Evolutionary conservation across 2,888 invertebrate genomes (phyloP), one percentile per base, ranked within the genome.

Genomic region (Caenorhabditis imperialis): DNA sequence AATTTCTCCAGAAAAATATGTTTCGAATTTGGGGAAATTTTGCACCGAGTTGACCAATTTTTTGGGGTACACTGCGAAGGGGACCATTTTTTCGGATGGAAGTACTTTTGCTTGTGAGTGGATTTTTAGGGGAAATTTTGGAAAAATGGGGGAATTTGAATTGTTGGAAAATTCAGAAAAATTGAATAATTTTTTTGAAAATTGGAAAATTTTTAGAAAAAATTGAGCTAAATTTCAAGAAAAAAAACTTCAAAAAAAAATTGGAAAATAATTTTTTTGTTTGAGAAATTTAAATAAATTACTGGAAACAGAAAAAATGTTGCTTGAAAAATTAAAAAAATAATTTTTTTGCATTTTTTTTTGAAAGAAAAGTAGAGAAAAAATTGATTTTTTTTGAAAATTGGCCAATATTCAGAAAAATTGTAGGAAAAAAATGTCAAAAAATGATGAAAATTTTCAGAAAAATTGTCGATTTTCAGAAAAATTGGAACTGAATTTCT

Each of bases 11-110:
- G 51, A 44, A 12, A 37, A 53, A n/a, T 10, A 47, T 1, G 30
- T 63, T 10, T 8, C 47, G 16, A 44, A 30, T 20, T 53, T 63
- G 20, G 12, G 16, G 2, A n/a, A 12, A n/a, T 54, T 63, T 8
- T 25, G 20, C n/a, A 53, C 20, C 20, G 38, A 37, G 5, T 0
- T 63, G 27, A 63, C 53, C 18, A 14, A 23, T 10, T 16, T 47
- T 7, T 1, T 54, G 12, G 54, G 54, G 20, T 37, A 30, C 14
- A 10, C 23, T 12, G 20, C 53, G 1, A 35, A 27, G 5, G 54
- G 54, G 20, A 63, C 62, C 0, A 14, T 62, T 53, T 16, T 45
- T 1, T 35, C 25, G 25, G 38, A 45, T 14, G 20, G 37, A 0
- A 0, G 3, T 5, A 20, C 16, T 8, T n/a, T 63, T 14, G 30